These are phyloP conservation scores for Amazona guildingii DNA, from an alignment of 2,113 vertebrate genomes.

Conservation along the genomic window DNA sequence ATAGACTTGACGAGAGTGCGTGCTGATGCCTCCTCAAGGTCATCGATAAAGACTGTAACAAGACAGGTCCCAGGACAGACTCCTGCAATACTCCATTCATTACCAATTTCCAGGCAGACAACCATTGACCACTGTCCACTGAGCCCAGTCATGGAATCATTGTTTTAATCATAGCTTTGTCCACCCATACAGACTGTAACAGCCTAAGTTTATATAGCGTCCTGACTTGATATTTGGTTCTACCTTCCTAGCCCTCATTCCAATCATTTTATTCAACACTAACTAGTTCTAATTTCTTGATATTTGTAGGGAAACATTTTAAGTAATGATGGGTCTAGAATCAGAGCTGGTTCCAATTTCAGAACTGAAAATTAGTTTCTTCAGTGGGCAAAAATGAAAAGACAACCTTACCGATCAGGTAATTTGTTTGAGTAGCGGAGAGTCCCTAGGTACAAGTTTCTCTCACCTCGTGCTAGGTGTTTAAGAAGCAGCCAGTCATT, in stretches of 20 bases:
- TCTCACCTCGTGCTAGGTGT: neutral
- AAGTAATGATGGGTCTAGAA: neutral
- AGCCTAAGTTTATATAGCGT: accelerated
- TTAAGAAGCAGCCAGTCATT: neutral
- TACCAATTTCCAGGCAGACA: neutral
- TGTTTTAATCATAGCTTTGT: neutral
- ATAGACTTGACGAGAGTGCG: neutral
- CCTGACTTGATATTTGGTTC: neutral
- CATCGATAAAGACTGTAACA: neutral
- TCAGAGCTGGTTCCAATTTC: neutral
- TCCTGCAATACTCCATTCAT: neutral
- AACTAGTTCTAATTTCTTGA: neutral
- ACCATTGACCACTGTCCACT: neutral
- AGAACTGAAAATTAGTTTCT: neutral
- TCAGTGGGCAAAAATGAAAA: neutral
- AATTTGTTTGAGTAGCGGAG: neutral
- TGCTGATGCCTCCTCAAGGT: neutral
- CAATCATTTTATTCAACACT: neutral
- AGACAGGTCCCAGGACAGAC: neutral
- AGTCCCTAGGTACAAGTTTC: neutral
- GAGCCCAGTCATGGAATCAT: neutral
- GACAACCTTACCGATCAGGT: neutral
- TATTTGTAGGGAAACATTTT: neutral
- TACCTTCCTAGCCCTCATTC: neutral
- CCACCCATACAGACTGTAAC: neutral